phyloP scores from a whole-genome alignment of 2,113 vertebrate genomes.

The Tupaia tana region DNA sequence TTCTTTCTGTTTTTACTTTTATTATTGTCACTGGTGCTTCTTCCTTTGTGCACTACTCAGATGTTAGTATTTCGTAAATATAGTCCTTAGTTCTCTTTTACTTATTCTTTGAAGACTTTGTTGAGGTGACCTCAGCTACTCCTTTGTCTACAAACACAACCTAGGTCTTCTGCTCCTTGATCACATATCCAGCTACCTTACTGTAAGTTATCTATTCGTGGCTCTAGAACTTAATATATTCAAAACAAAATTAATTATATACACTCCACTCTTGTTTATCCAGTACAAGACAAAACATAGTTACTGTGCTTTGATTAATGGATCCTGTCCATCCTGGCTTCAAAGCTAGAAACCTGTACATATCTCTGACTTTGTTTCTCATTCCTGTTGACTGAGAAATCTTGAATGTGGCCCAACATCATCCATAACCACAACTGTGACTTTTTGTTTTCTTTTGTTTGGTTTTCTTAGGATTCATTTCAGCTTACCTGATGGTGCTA shows the following conservation, averaged over 20 bases:
- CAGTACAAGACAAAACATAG: not conserved
- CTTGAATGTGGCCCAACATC: not conserved
- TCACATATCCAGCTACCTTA: not conserved
- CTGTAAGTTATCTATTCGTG: not conserved
- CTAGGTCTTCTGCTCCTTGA: not conserved
- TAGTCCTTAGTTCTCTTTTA: not conserved
- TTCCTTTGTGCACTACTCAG: not conserved
- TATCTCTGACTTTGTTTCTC: not conserved
- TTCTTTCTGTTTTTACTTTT: not conserved
- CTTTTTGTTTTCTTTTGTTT: not conserved
- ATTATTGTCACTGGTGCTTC: not conserved
- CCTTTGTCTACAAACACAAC: not conserved
- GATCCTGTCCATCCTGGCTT: not conserved
- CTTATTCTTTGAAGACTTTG: not conserved
- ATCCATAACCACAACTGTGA: not conserved
- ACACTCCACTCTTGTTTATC: not conserved
- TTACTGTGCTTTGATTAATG: conserved; percentile 19
- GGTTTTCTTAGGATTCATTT: conserved; percentile 17
- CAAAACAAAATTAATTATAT: not conserved
- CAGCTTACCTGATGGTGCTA: not conserved
- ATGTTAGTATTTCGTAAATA: not conserved
- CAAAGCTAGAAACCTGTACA: not conserved
- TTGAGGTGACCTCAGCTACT: not conserved
- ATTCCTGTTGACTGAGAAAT: not conserved
- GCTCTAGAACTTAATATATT: not conserved